Percentiles rank a stretch among this genome's conserved stretches.
Evolutionary conservation across 2,113 vertebrate species (phyloP).

Genomic region (Osmerus eperlanus): DNA sequence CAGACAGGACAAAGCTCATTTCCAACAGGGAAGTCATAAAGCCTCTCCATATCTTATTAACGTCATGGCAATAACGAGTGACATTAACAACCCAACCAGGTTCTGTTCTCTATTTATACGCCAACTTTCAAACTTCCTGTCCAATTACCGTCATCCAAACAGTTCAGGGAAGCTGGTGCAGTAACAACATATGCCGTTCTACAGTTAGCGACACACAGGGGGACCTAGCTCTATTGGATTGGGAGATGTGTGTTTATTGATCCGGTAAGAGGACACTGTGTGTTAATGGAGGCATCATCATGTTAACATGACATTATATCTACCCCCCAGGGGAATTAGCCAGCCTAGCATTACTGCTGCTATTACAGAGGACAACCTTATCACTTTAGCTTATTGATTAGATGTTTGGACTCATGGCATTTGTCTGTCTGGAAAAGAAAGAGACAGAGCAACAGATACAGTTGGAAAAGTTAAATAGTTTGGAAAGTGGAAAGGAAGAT

Average conservation of each 20-base stretch:
- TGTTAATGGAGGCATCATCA: conserved; percentile 64
- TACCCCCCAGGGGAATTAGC: conserved; percentile 27
- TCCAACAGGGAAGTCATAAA: conserved; percentile 50
- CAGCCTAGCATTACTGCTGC: not conserved
- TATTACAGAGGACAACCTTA: conserved; percentile 37
- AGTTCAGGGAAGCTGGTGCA: conserved; percentile 61
- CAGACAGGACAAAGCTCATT: conserved; percentile 39
- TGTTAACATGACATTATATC: conserved; percentile 51
- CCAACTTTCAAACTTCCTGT: conserved; percentile 51
- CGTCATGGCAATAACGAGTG: conserved; percentile 46
- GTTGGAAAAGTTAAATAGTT: not conserved
- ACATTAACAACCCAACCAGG: conserved; percentile 46
- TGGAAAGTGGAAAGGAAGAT: not conserved
- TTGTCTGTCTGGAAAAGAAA: not conserved
- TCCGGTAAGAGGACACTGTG: conserved; percentile 62
- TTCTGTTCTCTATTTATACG: conserved; percentile 38
- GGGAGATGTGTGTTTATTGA: conserved; percentile 64
- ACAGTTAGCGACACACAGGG: conserved; percentile 32
- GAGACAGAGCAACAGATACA: not conserved
- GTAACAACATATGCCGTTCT: conserved; percentile 58
- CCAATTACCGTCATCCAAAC: conserved; percentile 54
- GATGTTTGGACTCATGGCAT: conserved; percentile 12
- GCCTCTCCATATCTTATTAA: conserved; percentile 51
- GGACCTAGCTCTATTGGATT: conserved; percentile 37
- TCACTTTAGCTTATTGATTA: conserved; percentile 38